These are phyloP conservation scores for Centropristis striata DNA, from an alignment of 2,113 vertebrate species.

Conservation along the genomic window DNA sequence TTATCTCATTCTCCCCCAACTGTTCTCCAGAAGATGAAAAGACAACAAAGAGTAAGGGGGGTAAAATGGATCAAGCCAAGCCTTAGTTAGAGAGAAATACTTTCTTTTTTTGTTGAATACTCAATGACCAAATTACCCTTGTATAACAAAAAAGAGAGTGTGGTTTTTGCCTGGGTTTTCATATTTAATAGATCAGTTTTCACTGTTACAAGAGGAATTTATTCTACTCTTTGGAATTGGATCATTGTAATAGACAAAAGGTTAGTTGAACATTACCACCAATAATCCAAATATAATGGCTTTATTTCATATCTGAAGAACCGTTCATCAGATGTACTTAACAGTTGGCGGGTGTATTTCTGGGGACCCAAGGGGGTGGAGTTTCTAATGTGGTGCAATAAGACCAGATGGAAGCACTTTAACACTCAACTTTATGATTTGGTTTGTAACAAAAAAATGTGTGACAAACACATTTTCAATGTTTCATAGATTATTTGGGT, in stretches of 20 bases:
- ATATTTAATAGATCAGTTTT: neutral
- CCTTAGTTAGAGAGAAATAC: neutral
- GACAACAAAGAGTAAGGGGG: neutral
- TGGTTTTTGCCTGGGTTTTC: neutral
- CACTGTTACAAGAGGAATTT: neutral
- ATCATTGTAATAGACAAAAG: neutral
- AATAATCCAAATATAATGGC: neutral
- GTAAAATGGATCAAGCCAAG: neutral
- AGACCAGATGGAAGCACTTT: too few species aligned
- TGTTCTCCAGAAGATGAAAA: slow-evolving; percentile 19
- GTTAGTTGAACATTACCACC: neutral
- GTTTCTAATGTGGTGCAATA: too few species aligned
- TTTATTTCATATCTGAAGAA: too few species aligned
- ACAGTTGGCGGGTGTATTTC: too few species aligned
- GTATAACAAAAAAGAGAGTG: neutral
- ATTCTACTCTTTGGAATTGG: neutral
- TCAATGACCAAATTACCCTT: neutral
- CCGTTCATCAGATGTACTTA: too few species aligned
- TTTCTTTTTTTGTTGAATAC: slow-evolving; percentile 1
- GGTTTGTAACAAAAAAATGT: too few species aligned
- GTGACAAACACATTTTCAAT: too few species aligned
- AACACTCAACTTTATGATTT: too few species aligned
- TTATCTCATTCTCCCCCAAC: slow-evolving; percentile 16
- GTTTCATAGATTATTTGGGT: too few species aligned
- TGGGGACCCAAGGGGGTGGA: too few species aligned